A percentile compares a stretch with the other conserved stretches of the same genome.
phyloP scores from a whole-genome alignment of 2,113 vertebrate genomes.

The Malurus cyaneus region DNA sequence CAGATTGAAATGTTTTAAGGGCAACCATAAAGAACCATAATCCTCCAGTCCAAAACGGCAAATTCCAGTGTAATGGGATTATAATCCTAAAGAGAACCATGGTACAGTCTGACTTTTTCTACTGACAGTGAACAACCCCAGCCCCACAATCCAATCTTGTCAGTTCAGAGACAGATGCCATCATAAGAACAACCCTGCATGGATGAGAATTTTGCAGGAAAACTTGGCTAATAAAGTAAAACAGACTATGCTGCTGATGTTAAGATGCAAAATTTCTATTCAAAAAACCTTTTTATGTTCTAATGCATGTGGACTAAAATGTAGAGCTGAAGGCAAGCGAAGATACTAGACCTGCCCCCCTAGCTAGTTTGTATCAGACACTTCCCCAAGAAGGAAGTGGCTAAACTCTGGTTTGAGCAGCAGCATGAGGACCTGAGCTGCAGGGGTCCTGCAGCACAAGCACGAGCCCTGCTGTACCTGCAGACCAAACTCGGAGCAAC shows the following conservation, averaged over 20 bases:
- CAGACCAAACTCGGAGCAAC: neutral
- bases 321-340: neutral
- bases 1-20: neutral
- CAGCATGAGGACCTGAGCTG: neutral
- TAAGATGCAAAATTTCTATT: neutral
- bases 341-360: neutral
- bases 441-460: neutral
- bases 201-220: neutral
- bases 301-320: neutral
- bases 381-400: neutral
- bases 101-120: neutral
- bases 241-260: rapidly evolving
- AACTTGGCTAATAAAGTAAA: neutral
- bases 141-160: neutral
- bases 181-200: neutral
- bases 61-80: neutral
- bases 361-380: neutral
- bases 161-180: neutral
- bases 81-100: neutral
- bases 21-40: neutral
- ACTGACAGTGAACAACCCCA: neutral
- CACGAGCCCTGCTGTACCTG: neutral
- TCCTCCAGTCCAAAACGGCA: neutral
- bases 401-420: neutral
- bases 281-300: neutral